phyloP scores from a whole-genome alignment of 2,113 vertebrate genomes.

The Chaetodon trifascialis region DNA sequence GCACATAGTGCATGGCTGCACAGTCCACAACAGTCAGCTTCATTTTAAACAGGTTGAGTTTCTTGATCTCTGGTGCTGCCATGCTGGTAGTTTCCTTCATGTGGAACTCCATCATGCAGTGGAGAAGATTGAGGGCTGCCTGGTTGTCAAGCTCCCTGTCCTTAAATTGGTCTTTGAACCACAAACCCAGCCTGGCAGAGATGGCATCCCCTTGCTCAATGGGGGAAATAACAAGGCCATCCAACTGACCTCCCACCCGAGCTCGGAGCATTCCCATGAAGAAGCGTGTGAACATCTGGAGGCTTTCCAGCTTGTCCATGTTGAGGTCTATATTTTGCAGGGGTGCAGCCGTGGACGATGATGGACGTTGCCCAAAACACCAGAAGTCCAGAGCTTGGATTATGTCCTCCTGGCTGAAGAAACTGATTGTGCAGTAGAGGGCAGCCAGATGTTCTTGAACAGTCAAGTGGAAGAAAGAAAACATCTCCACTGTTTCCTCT shows the following conservation, averaged over 20 bases:
- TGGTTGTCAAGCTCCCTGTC: conserved; percentile 62
- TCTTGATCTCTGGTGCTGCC: conserved; percentile 72
- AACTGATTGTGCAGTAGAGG: conserved; percentile 67
- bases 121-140: conserved; percentile 74
- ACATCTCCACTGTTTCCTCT: conserved; percentile 73
- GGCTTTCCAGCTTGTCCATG: conserved; percentile 62
- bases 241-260: conserved; percentile 64
- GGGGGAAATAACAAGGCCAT: conserved; percentile 56
- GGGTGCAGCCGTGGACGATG: conserved; percentile 25
- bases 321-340: conserved; percentile 44
- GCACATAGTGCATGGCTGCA: conserved; percentile 76
- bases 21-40: conserved; percentile 80
- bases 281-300: conserved; percentile 83
- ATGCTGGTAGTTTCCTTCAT: conserved; percentile 55
- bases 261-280: conserved; percentile 77
- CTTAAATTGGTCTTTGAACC: conserved; percentile 75
- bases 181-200: conserved; percentile 53
- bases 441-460: conserved; percentile 81
- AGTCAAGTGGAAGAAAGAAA: conserved; percentile 81
- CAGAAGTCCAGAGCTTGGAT: conserved; percentile 75
- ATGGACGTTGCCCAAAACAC: conserved; percentile 70
- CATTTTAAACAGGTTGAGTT: conserved; percentile 80
- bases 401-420: conserved; percentile 60
- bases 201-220: conserved; percentile 38
- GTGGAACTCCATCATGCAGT: conserved; percentile 80